Evolutionary conservation across 2,888 invertebrate genomes (phyloP), one percentile per base, ranked within the genome.

Genomic region (Pediacus dermestoides): DNA sequence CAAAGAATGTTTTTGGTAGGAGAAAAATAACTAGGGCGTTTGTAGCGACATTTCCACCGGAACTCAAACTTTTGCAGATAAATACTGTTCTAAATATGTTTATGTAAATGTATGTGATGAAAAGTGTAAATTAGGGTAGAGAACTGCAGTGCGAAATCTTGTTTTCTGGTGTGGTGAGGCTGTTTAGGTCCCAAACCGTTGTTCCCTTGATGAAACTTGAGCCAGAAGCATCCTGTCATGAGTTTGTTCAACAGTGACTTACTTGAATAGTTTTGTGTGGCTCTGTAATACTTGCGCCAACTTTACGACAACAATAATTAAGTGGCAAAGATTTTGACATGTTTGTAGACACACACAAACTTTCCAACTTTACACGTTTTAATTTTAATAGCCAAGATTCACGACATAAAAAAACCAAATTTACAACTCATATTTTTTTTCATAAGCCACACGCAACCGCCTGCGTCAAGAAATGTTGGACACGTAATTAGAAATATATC

Each of bases 271-370:
- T 52, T 52, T 31, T 23, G 10, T 28, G 28, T 28, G 28, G 6
- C 13, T 12, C 28, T 28, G 13, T 28, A 13, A 28, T 55, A 50
- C 51, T 50, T 51, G 46, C 48, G 42, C 48, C 44, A 61, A 60
- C 55, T 58, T 57, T 58, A 58, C 55, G 57, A 52, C 59, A 56
- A 56, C 59, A 55, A 59, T 60, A 60, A 61, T 60, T 60, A 61
- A 58, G 54, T 52, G 48, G 39, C 45, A 54, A 49, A 48, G 48
- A 57, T 53, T 55, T 58, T 54, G 58, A 58, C 54, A 52, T 57
- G 53, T 49, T 55, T 50, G 50, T 46, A 48, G 42, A 44, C 37
- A 40, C n/a, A n/a, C 4, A 25, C 38, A 41, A 49, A 53, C 36
- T 48, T 57, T 46, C 40, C 41, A 42, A 41, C 41, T 42, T 36